A percentile compares a stretch with the other conserved stretches of the same genome.
phyloP scores from a whole-genome alignment of 1,140 invertebrate genomes.

The Choristoneura fumiferana region DNA sequence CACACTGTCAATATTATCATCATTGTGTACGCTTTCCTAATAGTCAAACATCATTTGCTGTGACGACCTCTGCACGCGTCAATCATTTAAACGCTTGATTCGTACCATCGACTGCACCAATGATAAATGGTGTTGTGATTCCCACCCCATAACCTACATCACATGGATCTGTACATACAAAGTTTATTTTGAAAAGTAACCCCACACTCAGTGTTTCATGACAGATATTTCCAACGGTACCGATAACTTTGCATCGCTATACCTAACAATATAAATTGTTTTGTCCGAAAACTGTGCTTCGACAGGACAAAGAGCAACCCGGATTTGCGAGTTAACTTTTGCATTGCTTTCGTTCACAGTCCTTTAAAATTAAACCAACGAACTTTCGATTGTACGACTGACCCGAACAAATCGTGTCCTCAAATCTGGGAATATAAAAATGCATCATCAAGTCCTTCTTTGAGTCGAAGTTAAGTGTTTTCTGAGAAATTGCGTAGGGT shows the following conservation, averaged over 20 bases:
- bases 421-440: neutral
- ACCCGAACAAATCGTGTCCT: neutral
- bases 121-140: too few species aligned
- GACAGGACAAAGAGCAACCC: neutral
- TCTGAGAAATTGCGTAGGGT: neutral
- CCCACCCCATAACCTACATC: too few species aligned
- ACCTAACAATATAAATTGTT: too few species aligned
- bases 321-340: neutral
- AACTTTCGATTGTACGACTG: neutral
- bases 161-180: too few species aligned
- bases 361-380: neutral
- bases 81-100: slow-evolving; percentile 9
- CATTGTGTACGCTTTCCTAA: neutral
- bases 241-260: too few species aligned
- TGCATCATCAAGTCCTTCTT: neutral
- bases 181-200: too few species aligned
- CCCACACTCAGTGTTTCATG: too few species aligned
- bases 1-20: slow-evolving; percentile 2
- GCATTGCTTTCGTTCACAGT: neutral
- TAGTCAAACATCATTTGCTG: neutral
- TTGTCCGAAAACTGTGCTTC: neutral
- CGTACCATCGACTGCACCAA: neutral
- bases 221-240: too few species aligned
- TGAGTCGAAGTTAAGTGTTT: neutral
- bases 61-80: neutral